Conservation (phyloP, 2,888 invertebrate species). For the Rhagophthalmus giganteus region DNA sequence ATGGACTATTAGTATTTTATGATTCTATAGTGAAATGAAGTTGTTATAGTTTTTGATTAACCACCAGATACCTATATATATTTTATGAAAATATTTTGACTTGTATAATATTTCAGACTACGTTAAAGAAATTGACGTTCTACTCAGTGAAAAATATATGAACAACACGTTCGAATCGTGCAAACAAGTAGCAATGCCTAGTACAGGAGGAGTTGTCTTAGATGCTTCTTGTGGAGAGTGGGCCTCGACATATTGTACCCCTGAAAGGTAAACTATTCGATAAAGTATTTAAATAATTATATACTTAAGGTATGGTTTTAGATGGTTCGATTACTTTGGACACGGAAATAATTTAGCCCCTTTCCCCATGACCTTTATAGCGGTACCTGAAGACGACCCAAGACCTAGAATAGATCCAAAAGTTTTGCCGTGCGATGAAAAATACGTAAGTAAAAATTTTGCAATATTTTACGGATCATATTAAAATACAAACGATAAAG, state of each 20-base stretch:
- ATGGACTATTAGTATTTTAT: too few species aligned
- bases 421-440: conserved; percentile 63
- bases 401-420: conserved; percentile 56
- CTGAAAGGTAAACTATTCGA: conserved; percentile 54
- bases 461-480: not conserved
- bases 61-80: not conserved
- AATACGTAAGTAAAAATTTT: conserved; percentile 52
- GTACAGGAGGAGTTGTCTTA: conserved; percentile 73
- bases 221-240: conserved; percentile 73
- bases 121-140: conserved; percentile 58
- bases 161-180: conserved; percentile 76
- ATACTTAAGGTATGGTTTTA: conserved; percentile 34
- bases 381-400: conserved; percentile 48
- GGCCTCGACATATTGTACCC: conserved; percentile 65
- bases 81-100: not conserved
- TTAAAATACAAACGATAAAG: not conserved
- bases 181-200: conserved; percentile 73
- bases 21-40: too few species aligned
- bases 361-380: conserved; percentile 65
- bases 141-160: conserved; percentile 65
- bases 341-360: conserved; percentile 60
- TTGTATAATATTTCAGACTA: conserved; percentile 43
- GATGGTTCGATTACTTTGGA: conserved; percentile 71
- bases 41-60: not conserved
- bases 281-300: not conserved